phyloP scores from a whole-genome alignment of 2,797 vertebrate species.

The Myotis findleyi region DNA sequence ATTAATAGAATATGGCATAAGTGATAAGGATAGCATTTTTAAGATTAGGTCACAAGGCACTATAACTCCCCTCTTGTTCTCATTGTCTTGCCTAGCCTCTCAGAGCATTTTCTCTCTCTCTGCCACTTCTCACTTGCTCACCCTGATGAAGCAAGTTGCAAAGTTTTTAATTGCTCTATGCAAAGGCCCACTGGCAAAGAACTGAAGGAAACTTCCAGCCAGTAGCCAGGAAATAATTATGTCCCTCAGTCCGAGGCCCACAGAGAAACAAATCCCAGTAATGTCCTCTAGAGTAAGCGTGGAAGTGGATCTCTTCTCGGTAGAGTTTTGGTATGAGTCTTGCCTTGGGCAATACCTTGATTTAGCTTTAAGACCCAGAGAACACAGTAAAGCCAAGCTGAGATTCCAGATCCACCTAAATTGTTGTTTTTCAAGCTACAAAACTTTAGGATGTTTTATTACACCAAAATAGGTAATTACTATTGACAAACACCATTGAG shows the following conservation, averaged over 20 bases:
- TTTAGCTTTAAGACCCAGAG: not conserved
- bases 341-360: not conserved
- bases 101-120: not conserved
- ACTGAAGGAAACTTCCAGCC: not conserved
- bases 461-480: not conserved
- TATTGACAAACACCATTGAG: not conserved
- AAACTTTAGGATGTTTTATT: not conserved
- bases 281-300: not conserved
- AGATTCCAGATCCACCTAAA: not conserved
- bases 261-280: not conserved
- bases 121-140: not conserved
- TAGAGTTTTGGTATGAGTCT: not conserved
- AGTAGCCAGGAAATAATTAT: not conserved
- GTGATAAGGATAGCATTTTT: not conserved
- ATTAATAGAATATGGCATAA: not conserved
- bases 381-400: not conserved
- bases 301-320: not conserved
- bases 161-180: not conserved
- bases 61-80: not conserved
- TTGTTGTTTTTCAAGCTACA: not conserved
- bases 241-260: accelerated
- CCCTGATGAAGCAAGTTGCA: not conserved
- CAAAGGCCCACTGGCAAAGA: not conserved
- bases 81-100: not conserved
- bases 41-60: not conserved